A percentile compares a stretch with the other conserved stretches of the same genome.
These are phyloP conservation scores for Papilio demoleus DNA, from an alignment of 2,888 invertebrate species.

Conservation along the genomic window DNA sequence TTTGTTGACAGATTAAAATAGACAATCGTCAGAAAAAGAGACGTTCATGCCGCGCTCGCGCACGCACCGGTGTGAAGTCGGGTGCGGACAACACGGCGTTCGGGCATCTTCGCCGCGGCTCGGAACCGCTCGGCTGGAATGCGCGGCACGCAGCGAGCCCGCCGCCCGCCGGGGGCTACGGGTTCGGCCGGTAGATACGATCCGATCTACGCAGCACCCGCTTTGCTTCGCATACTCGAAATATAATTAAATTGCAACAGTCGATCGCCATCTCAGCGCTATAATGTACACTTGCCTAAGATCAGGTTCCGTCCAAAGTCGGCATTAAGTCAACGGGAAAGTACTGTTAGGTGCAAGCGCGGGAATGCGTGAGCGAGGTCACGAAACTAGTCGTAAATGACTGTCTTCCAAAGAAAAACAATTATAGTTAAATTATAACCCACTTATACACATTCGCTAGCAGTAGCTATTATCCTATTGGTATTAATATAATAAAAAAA, in stretches of 20 bases:
- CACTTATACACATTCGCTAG: conserved; percentile 23
- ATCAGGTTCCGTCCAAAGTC: conserved; percentile 82
- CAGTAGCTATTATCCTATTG: conserved; percentile 18
- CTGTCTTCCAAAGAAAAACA: conserved; percentile 76
- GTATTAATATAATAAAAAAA: neutral
- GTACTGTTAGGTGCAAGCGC: conserved; percentile 83
- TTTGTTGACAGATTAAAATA: conserved; percentile 79
- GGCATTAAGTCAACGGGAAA: conserved; percentile 82
- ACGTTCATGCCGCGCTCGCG: conserved; percentile 82
- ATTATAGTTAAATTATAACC: conserved; percentile 64
- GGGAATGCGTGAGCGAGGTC: conserved; percentile 84
- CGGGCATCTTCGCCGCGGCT: conserved; percentile 65
- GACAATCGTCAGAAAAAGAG: conserved; percentile 68
- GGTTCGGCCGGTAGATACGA: conserved; percentile 63
- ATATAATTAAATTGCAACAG: conserved; percentile 82
- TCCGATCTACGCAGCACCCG: conserved; percentile 70
- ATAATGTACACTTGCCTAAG: conserved; percentile 79
- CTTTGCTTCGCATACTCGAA: conserved; percentile 73
- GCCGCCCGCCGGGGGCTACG: conserved; percentile 59
- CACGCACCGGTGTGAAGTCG: conserved; percentile 81
- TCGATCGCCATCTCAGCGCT: conserved; percentile 73
- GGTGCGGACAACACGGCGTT: conserved; percentile 66
- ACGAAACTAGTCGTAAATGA: conserved; percentile 81
- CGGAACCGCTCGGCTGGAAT: conserved; percentile 72
- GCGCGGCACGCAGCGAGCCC: conserved; percentile 70